Evolutionary conservation across 2,113 vertebrate genomes (phyloP), one percentile per base, ranked within the genome.

Genomic region (Marmota flaviventris): DNA sequence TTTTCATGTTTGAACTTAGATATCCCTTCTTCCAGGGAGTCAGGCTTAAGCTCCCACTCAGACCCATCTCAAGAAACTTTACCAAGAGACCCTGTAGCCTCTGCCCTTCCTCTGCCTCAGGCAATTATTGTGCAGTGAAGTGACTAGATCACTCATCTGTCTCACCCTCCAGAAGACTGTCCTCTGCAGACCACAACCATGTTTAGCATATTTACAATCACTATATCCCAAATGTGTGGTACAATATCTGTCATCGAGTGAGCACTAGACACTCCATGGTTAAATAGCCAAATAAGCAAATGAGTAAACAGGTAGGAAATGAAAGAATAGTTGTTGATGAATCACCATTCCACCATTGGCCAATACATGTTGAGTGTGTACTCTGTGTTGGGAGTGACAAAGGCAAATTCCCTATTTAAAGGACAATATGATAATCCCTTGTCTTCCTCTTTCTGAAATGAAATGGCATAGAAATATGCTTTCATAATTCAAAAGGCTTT

Each of bases 371-470:
- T 29, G 2, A 69, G 39, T n/a, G 25, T 61, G 37, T 63, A 77
- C 92, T 69, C 24, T 53, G 42, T 13, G 13, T 42, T 39, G 77
- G 13, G 67, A 87, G 72, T 4, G 8, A 84, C 78, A 73, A 39
- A 12, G 25, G 53, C 18, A 45, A 83, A 65, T n/a, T 91, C 67
- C 65, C 37, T 70, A 53, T 45, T 69, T 72, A 87, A 93, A 91
- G 42, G 17, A 45, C 13, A 65, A 69, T 25, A 58, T 37, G 45
- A 65, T 53, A n/a, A 78, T 48, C 84, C 73, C 14, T 61, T 53
- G 89, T 91, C 84, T 82, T 85, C 32, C 48, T 76, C 73, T 92
- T 85, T 61, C 14, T n/a, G 84, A 87, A 39, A 25, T 58, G 32
- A 82, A 82, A 83, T 53, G 45, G 5, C 8, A n/a, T 56, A 67